Evolutionary conservation across 2,888 invertebrate genomes (phyloP).

Genomic region (Dasysyrphus tricinctus): DNA sequence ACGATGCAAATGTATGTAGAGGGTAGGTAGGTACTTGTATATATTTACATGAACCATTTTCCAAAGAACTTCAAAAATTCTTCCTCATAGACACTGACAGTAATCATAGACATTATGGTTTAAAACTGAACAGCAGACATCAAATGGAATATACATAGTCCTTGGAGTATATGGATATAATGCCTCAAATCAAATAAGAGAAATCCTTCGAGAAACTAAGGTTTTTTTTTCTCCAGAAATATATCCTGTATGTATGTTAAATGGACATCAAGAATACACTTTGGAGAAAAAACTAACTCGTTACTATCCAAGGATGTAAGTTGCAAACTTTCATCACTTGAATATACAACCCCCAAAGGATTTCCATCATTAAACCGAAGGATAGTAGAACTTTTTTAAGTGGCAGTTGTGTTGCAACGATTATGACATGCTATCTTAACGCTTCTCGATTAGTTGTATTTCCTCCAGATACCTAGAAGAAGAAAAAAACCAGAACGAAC

Average conservation of each 20-base stretch:
- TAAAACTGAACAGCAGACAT: not conserved
- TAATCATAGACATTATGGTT: not conserved
- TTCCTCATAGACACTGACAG: not conserved
- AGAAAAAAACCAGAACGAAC: not conserved
- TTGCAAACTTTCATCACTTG: not conserved
- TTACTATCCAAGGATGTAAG: not conserved
- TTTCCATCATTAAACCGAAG: not conserved
- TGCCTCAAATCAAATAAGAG: not conserved
- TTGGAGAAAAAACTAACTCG: not conserved
- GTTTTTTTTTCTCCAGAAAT: not conserved
- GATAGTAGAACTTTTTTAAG: constrained; percentile 1
- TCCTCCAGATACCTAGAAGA: not conserved
- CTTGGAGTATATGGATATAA: not conserved
- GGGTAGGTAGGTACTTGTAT: not conserved
- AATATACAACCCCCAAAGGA: not conserved
- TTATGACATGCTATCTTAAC: constrained; percentile 28
- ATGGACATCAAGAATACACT: not conserved
- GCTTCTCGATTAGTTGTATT: constrained; percentile 1
- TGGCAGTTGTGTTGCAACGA: constrained; percentile 20
- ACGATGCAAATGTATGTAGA: not conserved
- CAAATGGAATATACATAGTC: not conserved
- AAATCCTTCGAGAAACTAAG: not conserved
- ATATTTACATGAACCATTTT: not conserved
- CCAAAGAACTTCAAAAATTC: not conserved
- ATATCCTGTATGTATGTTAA: not conserved